Evolutionary conservation across 2,888 invertebrate species (phyloP).

Genomic region (Caenorhabditis parvicauda): DNA sequence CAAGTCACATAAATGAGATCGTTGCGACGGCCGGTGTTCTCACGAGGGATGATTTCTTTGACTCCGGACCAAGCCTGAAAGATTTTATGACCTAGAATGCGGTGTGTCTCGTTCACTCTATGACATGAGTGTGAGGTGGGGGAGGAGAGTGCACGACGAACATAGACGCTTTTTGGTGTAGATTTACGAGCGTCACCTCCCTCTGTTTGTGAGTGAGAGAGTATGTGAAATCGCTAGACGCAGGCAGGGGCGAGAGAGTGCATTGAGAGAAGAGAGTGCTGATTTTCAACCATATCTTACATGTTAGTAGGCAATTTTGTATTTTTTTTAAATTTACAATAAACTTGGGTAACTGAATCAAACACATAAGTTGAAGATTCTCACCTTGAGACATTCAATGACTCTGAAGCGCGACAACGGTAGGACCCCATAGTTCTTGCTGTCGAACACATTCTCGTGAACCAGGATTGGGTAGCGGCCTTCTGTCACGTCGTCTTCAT

Average conservation of each 20-base stretch:
- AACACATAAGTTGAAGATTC: too few relatives aligned
- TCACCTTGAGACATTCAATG: constrained; percentile 22
- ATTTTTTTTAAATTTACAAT: not conserved
- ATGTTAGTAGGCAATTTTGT: too few relatives aligned
- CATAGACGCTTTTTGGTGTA: not conserved
- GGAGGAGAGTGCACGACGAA: not conserved
- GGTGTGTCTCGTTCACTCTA: not conserved
- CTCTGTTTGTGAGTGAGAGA: too few relatives aligned
- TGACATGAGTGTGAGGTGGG: not conserved
- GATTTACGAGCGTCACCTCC: too few relatives aligned
- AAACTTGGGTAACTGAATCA: not conserved
- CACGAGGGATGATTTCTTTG: constrained; percentile 20
- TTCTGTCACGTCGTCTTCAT: constrained; percentile 8
- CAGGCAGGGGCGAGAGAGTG: too few relatives aligned
- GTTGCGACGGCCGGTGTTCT: constrained; percentile 15
- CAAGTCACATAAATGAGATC: constrained; percentile 26
- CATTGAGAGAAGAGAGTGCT: too few relatives aligned
- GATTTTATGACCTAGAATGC: not conserved
- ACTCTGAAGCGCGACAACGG: constrained; percentile 14
- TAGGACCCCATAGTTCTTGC: constrained; percentile 15
- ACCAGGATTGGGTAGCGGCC: constrained; percentile 31
- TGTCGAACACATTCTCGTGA: constrained; percentile 19
- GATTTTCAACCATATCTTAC: too few relatives aligned
- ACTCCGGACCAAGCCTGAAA: constrained; percentile 34
- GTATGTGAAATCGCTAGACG: too few relatives aligned